These are phyloP conservation scores for Ceryle rudis DNA, from an alignment of 2,797 vertebrate genomes.

Conservation along the genomic window DNA sequence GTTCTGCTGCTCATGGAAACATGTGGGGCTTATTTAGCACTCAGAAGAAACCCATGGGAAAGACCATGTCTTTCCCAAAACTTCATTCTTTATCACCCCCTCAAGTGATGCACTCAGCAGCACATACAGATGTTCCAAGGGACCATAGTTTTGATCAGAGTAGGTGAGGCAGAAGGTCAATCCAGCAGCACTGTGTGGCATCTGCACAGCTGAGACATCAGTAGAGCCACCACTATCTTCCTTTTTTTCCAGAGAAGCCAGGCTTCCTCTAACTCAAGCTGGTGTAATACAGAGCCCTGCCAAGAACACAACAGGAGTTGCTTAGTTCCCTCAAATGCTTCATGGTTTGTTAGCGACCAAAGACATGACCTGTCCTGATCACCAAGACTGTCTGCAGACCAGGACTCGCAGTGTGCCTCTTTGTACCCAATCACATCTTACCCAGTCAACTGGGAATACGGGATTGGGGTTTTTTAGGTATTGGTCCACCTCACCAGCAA, in stretches of 20 bases:
- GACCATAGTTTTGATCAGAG: neutral
- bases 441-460: neutral
- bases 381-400: neutral
- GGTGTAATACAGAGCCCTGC: neutral
- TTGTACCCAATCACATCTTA: neutral
- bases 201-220: neutral
- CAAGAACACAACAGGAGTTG: neutral
- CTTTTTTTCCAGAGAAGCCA: neutral
- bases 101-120: neutral
- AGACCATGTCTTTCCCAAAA: neutral
- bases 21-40: neutral
- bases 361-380: neutral
- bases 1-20: neutral
- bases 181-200: neutral
- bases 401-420: neutral
- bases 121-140: neutral
- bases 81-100: neutral
- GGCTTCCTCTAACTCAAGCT: neutral
- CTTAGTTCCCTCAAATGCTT: neutral
- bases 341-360: neutral
- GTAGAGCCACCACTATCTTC: neutral
- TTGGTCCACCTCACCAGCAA: neutral
- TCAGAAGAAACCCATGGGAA: neutral
- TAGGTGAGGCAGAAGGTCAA: neutral
- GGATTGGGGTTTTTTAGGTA: neutral